Evolutionary conservation across 1,140 invertebrate genomes (phyloP).

Genomic region (Psix sp.): DNA sequence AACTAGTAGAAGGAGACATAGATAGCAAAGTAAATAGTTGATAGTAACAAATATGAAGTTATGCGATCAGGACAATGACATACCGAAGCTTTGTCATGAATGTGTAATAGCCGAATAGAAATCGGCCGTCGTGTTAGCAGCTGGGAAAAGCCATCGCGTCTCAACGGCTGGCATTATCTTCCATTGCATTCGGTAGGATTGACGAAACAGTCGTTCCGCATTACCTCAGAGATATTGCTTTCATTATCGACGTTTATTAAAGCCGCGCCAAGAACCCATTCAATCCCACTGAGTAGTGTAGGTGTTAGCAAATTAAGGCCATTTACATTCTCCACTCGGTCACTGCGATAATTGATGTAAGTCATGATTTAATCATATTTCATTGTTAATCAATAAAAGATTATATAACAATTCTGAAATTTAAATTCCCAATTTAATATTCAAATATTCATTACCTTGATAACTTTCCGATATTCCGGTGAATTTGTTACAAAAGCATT

Average conservation of each 20-base stretch:
- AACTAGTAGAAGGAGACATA: too few relatives aligned
- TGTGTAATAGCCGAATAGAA: conserved; percentile 29
- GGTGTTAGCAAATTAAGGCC: conserved; percentile 17
- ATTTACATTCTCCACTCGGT: conserved; percentile 10
- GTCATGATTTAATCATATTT: conserved; percentile 3
- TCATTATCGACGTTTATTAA: conserved; percentile 43
- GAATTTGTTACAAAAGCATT: too few relatives aligned
- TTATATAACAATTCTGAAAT: neutral
- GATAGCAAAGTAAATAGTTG: conserved; percentile 36
- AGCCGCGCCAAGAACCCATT: conserved; percentile 8
- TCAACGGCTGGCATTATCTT: conserved; percentile 25
- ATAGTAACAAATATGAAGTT: conserved; percentile 40
- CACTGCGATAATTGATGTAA: conserved; percentile 4
- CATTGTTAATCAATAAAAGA: neutral
- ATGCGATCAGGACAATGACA: conserved; percentile 41
- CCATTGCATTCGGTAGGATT: conserved; percentile 26
- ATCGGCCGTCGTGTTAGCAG: neutral
- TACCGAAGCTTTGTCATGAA: conserved; percentile 44
- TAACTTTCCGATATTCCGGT: too few relatives aligned
- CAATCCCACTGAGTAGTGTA: conserved; percentile 8
- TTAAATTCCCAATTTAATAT: neutral
- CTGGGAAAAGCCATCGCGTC: conserved; percentile 10
- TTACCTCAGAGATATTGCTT: conserved; percentile 22
- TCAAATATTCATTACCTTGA: too few relatives aligned
- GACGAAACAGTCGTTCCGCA: conserved; percentile 35